phyloP scores from a whole-genome alignment of 2,888 invertebrate species.

The Lasioglossum lativentre region DNA sequence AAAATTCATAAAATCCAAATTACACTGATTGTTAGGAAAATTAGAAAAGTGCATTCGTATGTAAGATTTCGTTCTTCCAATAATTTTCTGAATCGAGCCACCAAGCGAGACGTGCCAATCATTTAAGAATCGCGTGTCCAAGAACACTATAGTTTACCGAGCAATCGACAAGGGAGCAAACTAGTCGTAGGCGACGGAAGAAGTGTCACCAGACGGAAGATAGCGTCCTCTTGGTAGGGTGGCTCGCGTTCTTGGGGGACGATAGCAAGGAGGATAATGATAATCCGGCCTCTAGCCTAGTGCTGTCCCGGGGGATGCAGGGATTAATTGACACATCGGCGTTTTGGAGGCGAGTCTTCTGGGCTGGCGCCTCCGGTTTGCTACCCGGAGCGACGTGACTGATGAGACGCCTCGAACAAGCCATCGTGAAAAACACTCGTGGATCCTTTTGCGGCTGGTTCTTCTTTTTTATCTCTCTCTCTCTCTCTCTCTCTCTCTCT shows the following conservation, averaged over 20 bases:
- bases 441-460: constrained; percentile 68
- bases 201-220: constrained; percentile 27
- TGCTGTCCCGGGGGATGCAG: constrained; percentile 77
- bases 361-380: constrained; percentile 72
- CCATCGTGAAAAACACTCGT: constrained; percentile 79
- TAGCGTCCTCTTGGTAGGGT: constrained; percentile 28
- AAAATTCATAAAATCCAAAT: too few species aligned
- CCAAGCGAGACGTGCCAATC: neutral
- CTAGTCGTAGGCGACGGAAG: constrained; percentile 7
- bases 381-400: constrained; percentile 82
- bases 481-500: neutral
- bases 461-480: constrained; percentile 60
- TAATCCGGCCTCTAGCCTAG: constrained; percentile 70
- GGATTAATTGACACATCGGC: constrained; percentile 85
- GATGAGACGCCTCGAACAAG: constrained; percentile 83
- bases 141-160: neutral
- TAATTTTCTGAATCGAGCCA: neutral
- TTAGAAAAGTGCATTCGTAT: too few species aligned
- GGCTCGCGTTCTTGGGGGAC: constrained; percentile 31
- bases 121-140: neutral
- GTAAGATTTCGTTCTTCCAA: neutral
- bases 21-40: too few species aligned
- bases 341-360: constrained; percentile 74
- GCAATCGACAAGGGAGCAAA: constrained; percentile 7
- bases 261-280: constrained; percentile 68